Percentiles rank a stretch among this genome's conserved stretches.
Conservation (phyloP, 2,113 vertebrate species). For the Odobenus rosmarus region DNA sequence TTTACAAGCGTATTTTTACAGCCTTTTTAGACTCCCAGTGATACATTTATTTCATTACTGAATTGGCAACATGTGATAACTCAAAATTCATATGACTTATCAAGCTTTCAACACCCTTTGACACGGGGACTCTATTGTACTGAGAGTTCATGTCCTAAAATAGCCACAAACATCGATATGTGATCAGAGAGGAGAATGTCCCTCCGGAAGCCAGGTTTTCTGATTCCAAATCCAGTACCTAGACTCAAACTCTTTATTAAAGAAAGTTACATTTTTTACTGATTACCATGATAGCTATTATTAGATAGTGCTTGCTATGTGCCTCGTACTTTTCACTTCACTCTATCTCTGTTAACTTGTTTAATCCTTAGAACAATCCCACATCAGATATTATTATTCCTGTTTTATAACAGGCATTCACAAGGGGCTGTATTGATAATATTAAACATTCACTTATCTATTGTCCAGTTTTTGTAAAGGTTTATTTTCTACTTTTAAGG, state of each 20-base stretch:
- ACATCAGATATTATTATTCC: not conserved
- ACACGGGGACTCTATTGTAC: conserved; percentile 51
- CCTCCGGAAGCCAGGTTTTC: conserved; percentile 63
- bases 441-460: not conserved
- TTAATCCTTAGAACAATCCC: not conserved
- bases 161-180: conserved; percentile 23
- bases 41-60: conserved; percentile 74
- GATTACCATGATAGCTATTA: conserved; percentile 37
- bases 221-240: not conserved
- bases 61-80: conserved; percentile 39
- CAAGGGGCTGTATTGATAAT: not conserved
- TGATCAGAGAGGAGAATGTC: conserved; percentile 63
- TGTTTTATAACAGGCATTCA: conserved; percentile 24
- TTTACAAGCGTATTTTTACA: conserved; percentile 63
- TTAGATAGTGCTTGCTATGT: conserved; percentile 4
- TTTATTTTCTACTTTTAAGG: conserved; percentile 39
- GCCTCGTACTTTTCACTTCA: conserved; percentile 2
- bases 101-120: conserved; percentile 71
- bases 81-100: conserved; percentile 65
- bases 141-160: conserved; percentile 57
- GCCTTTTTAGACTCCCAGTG: conserved; percentile 41
- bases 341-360: not conserved
- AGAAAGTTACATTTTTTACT: not conserved
- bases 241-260: conserved; percentile 28
- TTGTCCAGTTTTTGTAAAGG: conserved; percentile 4